Conservation (phyloP, 92 coral and sea anemone species). For the Phenganax subtilis region DNA sequence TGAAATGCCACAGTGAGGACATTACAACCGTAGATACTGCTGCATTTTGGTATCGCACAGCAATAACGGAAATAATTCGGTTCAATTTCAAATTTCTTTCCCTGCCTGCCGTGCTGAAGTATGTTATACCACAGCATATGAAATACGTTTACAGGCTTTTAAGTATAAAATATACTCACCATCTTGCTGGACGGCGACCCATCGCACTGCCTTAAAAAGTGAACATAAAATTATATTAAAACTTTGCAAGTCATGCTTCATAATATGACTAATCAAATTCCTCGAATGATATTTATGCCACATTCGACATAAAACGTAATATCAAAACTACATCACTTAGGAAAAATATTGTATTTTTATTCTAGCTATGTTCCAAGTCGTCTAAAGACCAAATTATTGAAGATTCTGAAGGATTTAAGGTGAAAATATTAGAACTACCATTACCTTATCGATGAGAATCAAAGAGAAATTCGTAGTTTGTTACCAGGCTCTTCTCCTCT, state of each 20-base stretch:
- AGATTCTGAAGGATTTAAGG: conserved; percentile 23
- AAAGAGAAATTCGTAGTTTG: not conserved
- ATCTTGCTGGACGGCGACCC: conserved; percentile 99
- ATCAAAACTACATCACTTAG: not conserved
- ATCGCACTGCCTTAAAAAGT: conserved; percentile 37
- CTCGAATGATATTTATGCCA: no score
- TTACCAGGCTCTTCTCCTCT: not conserved
- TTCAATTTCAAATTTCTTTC: not conserved
- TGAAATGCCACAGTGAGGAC: not conserved
- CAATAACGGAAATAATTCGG: conserved; percentile 8
- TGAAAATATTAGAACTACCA: not conserved
- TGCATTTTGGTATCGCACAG: conserved; percentile 3
- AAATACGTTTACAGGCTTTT: not conserved
- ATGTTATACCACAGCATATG: not conserved
- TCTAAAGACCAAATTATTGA: not conserved
- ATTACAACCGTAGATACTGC: not conserved
- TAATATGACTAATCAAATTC: conserved; percentile 15
- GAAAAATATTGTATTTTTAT: not conserved
- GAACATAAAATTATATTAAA: not conserved
- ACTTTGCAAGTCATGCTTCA: not conserved
- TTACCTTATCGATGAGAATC: conserved; percentile 15
- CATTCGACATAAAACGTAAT: not conserved
- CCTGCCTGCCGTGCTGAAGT: conserved; percentile 1
- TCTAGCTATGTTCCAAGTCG: not conserved
- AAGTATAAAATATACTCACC: conserved; percentile 57